phyloP scores from a whole-genome alignment of 2,113 vertebrate genomes.

The Aegotheles bennettii region DNA sequence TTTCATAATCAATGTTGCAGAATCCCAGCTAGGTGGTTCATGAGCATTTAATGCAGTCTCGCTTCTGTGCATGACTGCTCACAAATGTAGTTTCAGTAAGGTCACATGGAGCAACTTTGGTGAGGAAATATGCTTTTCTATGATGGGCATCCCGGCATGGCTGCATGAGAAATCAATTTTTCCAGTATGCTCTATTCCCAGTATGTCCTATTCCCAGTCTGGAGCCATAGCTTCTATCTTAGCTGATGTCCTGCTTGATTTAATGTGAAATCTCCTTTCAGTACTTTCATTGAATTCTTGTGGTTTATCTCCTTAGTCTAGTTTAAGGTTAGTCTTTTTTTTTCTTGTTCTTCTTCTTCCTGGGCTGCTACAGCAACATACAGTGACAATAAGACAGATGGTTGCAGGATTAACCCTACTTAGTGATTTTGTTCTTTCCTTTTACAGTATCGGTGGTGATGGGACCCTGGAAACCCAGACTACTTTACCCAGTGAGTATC shows the following conservation, averaged over 20 bases:
- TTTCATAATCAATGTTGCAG: neutral
- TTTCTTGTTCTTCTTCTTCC: neutral
- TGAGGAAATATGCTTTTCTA: neutral
- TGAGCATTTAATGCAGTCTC: neutral
- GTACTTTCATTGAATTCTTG: neutral
- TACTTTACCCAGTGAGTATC: slow-evolving; percentile 89
- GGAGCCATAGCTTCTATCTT: neutral
- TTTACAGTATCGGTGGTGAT: slow-evolving; percentile 87
- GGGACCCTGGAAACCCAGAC: slow-evolving; percentile 79
- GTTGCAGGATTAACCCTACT: neutral
- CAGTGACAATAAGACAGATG: neutral
- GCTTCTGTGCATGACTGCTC: neutral
- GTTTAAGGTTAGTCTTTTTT: neutral
- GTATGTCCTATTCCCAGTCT: neutral
- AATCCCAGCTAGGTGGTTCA: neutral
- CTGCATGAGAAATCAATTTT: neutral
- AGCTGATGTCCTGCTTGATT: neutral
- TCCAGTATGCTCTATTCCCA: neutral
- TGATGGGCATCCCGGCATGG: neutral
- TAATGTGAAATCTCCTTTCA: neutral
- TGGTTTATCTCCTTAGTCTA: neutral
- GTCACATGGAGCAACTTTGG: accelerated
- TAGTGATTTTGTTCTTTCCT: slow-evolving; percentile 8
- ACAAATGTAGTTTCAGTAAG: neutral
- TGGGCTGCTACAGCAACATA: neutral